These are phyloP conservation scores for Semicossyphus pulcher DNA, from an alignment of 2,113 vertebrate species.

Conservation along the genomic window DNA sequence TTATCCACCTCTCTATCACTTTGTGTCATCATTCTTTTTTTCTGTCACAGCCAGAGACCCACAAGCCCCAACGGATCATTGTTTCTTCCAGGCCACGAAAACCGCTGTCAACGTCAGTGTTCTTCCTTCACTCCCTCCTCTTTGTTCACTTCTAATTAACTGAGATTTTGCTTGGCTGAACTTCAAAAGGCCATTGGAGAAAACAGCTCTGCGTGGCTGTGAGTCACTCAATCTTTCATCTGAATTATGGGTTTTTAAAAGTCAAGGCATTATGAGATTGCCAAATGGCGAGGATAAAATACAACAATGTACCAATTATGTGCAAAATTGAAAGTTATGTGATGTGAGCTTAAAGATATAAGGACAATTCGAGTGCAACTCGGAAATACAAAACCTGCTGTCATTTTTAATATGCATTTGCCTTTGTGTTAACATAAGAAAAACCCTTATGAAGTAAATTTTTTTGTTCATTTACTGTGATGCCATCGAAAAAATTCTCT, in stretches of 20 bases:
- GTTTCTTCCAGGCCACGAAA: slow-evolving; percentile 60
- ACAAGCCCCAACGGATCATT: slow-evolving; percentile 55
- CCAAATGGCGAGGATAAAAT: slow-evolving; percentile 69
- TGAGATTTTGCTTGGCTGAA: slow-evolving; percentile 78
- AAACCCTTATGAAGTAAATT: not conserved
- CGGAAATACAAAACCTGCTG: slow-evolving; percentile 5
- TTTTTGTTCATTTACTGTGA: not conserved
- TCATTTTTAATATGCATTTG: slow-evolving; percentile 18
- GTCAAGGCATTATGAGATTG: slow-evolving; percentile 72
- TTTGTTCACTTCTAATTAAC: slow-evolving; percentile 79
- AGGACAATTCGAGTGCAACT: slow-evolving; percentile 9
- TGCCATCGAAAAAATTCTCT: not conserved
- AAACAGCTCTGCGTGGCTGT: slow-evolving; percentile 60
- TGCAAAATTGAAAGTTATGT: slow-evolving; percentile 41
- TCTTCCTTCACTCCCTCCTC: slow-evolving; percentile 60
- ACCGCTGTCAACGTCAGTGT: slow-evolving; percentile 53
- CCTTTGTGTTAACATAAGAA: slow-evolving; percentile 4
- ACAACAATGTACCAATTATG: slow-evolving; percentile 63
- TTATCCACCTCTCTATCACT: slow-evolving; percentile 20
- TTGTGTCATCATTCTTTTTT: slow-evolving; percentile 14
- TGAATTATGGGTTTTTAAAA: slow-evolving; percentile 77
- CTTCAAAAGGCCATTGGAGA: slow-evolving; percentile 78
- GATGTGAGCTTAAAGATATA: slow-evolving; percentile 20
- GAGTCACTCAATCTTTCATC: slow-evolving; percentile 72
- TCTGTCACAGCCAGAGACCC: slow-evolving; percentile 13